Evolutionary conservation across 2,888 invertebrate species (phyloP).

Genomic region (Octodonta nipae): DNA sequence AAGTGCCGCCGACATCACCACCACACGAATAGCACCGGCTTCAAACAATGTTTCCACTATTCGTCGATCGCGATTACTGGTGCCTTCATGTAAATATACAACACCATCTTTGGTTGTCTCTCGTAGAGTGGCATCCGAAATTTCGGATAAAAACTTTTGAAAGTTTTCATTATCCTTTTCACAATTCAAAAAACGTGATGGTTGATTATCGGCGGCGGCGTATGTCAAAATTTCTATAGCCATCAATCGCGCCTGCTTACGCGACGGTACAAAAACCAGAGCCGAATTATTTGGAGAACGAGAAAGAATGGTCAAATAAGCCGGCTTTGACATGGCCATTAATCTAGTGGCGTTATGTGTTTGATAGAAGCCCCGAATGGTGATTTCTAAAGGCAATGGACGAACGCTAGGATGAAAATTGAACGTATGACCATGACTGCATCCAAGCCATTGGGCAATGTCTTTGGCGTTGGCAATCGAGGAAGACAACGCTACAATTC

Average conservation of each 20-base stretch:
- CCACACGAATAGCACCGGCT: conserved; percentile 82
- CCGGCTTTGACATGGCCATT: conserved; percentile 95
- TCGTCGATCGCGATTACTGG: conserved; percentile 69
- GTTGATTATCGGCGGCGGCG: conserved; percentile 77
- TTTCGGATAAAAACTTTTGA: too few relatives aligned
- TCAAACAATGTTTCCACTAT: conserved; percentile 88
- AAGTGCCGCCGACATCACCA: conserved; percentile 82
- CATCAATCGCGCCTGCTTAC: conserved; percentile 85
- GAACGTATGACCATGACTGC: conserved; percentile 83
- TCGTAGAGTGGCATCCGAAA: too few relatives aligned
- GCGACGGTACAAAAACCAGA: conserved; percentile 80
- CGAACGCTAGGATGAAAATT: conserved; percentile 98
- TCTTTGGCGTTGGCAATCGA: conserved; percentile 82
- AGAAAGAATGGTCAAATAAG: conserved; percentile 80
- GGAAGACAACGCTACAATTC: conserved; percentile 86
- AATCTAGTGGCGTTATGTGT: conserved; percentile 92
- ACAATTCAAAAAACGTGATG: conserved; percentile 81
- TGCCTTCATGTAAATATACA: conserved; percentile 92
- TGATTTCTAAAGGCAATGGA: conserved; percentile 86
- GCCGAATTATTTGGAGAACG: conserved; percentile 75
- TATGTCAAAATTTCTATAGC: conserved; percentile 92
- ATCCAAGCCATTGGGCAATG: conserved; percentile 91
- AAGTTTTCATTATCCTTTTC: too few relatives aligned
- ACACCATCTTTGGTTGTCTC: conserved; percentile 91
- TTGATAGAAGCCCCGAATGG: conserved; percentile 94